Conservation (phyloP, 2,113 vertebrate genomes). For the Cranoglanis bouderius region DNA sequence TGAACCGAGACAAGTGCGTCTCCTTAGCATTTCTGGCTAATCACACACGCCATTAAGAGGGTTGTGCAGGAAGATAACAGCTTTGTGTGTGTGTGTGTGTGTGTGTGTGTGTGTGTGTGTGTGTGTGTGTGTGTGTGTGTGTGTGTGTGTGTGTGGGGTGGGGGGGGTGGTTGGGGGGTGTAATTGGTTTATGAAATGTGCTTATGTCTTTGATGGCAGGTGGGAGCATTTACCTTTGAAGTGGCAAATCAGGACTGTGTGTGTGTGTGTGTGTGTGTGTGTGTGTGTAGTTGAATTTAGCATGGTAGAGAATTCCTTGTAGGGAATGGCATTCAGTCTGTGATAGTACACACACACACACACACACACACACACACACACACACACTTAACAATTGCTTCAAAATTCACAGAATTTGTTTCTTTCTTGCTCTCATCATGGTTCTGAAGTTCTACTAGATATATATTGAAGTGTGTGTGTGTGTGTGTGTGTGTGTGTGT, state of each 20-base stretch:
- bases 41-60: conserved; percentile 12
- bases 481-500: background rate
- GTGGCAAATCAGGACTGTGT: conserved; percentile 40
- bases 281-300: conserved; percentile 8
- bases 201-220: conserved; percentile 49
- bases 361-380: background rate
- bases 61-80: conserved; percentile 4
- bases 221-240: conserved; percentile 60
- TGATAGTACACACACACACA: background rate
- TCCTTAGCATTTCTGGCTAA: conserved; percentile 13
- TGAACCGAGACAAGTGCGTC: background rate
- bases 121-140: conserved; percentile 23
- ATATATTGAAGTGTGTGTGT: background rate
- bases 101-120: conserved; percentile 12
- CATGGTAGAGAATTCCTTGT: conserved; percentile 18
- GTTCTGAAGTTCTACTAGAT: background rate
- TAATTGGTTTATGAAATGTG: conserved; percentile 30
- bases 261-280: conserved; percentile 34
- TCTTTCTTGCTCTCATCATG: background rate
- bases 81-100: conserved; percentile 3
- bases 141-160: background rate
- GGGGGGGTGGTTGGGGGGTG: no score
- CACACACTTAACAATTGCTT: background rate
- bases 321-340: conserved; percentile 2
- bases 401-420: background rate